phyloP scores from a whole-genome alignment of 2,113 vertebrate genomes.

The Xiphorhynchus elegans region DNA sequence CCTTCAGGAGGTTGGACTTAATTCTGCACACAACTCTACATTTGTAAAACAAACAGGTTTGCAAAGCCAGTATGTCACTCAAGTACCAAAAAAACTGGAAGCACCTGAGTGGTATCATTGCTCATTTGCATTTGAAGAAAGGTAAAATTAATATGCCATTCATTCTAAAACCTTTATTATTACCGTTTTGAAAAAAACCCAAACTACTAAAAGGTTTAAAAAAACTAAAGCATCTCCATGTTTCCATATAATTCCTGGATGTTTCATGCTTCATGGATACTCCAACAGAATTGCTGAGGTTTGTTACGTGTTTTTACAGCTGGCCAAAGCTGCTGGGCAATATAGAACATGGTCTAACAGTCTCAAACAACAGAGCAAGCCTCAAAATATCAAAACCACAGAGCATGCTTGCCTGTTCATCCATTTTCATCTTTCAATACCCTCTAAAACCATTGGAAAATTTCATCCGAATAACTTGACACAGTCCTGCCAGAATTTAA shows the following conservation, averaged over 20 bases:
- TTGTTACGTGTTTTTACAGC: neutral
- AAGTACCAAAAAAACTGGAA: neutral
- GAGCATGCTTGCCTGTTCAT: neutral
- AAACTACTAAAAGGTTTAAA: neutral
- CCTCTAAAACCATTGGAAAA: neutral
- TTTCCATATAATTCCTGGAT: neutral
- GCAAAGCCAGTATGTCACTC: neutral
- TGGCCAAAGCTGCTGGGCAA: neutral
- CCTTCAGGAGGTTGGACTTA: neutral
- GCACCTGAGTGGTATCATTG: neutral
- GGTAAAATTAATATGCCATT: neutral
- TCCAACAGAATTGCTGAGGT: neutral
- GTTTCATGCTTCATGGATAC: neutral
- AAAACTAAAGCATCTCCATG: neutral
- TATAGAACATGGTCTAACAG: accelerated
- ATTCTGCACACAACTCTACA: neutral
- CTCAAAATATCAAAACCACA: neutral
- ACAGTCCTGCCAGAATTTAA: neutral
- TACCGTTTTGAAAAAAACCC: accelerated
- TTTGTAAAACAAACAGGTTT: neutral
- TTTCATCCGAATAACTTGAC: neutral
- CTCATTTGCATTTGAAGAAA: neutral
- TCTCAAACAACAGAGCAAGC: neutral
- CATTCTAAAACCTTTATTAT: neutral
- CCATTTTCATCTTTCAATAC: neutral